Evolutionary conservation across 2,888 invertebrate species (phyloP).

Genomic region (Lepidochrysops patricia): DNA sequence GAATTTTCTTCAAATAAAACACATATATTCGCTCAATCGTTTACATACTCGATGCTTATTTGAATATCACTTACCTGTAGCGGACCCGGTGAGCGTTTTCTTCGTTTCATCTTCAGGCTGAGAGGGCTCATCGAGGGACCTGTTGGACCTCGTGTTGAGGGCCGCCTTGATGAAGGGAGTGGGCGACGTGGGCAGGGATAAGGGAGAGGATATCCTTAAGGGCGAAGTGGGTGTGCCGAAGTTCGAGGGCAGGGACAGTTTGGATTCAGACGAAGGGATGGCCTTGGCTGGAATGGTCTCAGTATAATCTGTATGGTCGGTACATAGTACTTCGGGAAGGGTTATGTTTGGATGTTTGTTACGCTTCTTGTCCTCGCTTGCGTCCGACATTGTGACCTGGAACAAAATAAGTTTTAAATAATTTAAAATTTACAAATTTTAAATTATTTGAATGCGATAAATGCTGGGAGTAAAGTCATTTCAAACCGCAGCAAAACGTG

Average conservation of each 20-base stretch:
- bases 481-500: too few species aligned
- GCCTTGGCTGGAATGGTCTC: conserved; percentile 33
- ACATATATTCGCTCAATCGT: too few species aligned
- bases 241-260: conserved; percentile 53
- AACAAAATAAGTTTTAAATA: conserved; percentile 30
- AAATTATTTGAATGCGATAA: too few species aligned
- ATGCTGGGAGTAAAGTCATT: too few species aligned
- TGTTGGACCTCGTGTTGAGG: conserved; percentile 37
- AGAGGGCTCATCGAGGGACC: conserved; percentile 37
- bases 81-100: conserved; percentile 43
- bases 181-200: conserved; percentile 53
- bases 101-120: conserved; percentile 28
- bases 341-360: conserved; percentile 45
- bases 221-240: conserved; percentile 60
- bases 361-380: conserved; percentile 33
- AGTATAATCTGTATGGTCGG: conserved; percentile 33
- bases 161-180: conserved; percentile 46
- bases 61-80: conserved; percentile 56
- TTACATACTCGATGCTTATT: too few species aligned
- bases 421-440: conserved; percentile 2
- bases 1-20: too few species aligned
- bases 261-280: conserved; percentile 52
- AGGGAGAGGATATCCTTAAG: conserved; percentile 47
- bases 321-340: conserved; percentile 56
- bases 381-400: conserved; percentile 52